Evolutionary conservation across 1,140 invertebrate genomes (phyloP).

Genomic region (Gryon sp.): DNA sequence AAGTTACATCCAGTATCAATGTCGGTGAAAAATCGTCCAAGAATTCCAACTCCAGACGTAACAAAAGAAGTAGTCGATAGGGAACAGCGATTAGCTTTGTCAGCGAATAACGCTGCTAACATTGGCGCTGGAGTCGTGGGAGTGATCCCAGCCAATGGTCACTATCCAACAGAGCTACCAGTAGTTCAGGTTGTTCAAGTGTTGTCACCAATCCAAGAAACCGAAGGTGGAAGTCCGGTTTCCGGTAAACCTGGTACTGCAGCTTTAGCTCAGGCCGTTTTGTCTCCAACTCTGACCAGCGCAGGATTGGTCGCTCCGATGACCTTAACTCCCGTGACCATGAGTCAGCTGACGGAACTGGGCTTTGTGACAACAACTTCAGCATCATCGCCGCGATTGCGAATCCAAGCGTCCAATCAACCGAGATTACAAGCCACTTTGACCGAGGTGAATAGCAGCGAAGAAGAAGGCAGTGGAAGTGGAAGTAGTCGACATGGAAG

Average conservation of each 20-base stretch:
- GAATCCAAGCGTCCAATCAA: constrained; percentile 38
- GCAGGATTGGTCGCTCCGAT: constrained; percentile 82
- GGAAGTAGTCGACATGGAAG: constrained; percentile 72
- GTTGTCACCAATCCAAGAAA: constrained; percentile 87
- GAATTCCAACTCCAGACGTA: constrained; percentile 92
- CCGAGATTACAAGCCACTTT: constrained; percentile 66
- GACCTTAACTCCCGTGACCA: constrained; percentile 80
- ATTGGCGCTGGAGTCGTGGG: constrained; percentile 83
- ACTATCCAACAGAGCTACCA: constrained; percentile 84
- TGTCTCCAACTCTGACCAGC: constrained; percentile 81
- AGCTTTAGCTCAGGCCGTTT: constrained; percentile 85
- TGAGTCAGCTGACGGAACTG: constrained; percentile 74
- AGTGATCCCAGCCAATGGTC: constrained; percentile 79
- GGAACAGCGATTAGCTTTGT: constrained; percentile 82
- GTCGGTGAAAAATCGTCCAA: constrained; percentile 86
- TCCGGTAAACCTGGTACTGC: constrained; percentile 84
- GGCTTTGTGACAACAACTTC: constrained; percentile 74
- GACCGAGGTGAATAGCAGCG: constrained; percentile 76
- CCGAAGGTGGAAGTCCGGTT: constrained; percentile 83
- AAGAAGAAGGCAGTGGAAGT: constrained; percentile 73
- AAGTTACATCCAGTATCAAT: constrained; percentile 85
- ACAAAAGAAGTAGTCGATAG: constrained; percentile 87
- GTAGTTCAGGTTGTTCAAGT: constrained; percentile 85
- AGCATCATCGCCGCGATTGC: constrained; percentile 49
- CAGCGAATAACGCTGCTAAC: constrained; percentile 78